These are phyloP conservation scores for Sebastes hopkinsi DNA, from an alignment of 2,797 vertebrate genomes.

Conservation along the genomic window DNA sequence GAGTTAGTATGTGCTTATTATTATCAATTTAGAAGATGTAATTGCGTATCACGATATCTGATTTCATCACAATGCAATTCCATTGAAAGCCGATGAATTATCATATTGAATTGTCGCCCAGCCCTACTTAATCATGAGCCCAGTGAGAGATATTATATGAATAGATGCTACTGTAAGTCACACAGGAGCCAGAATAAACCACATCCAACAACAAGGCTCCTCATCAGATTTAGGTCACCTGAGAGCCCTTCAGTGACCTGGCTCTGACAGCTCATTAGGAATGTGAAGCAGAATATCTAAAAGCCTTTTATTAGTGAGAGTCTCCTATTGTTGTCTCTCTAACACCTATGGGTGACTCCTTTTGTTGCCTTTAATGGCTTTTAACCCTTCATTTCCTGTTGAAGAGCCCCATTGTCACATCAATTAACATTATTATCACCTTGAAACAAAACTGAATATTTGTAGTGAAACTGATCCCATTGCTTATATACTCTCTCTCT, in stretches of 20 bases:
- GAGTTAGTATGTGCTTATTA: no score
- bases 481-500: not conserved
- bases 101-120: not conserved
- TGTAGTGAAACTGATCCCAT: fast-evolving
- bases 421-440: conserved; percentile 30
- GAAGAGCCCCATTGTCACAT: conserved; percentile 1
- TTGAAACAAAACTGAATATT: not conserved
- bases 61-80: not conserved
- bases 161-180: not conserved
- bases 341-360: conserved; percentile 44
- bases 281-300: conserved; percentile 35
- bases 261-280: conserved; percentile 36
- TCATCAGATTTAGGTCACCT: not conserved
- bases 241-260: not conserved
- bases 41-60: not conserved
- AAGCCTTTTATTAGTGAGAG: not conserved
- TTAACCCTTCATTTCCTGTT: conserved; percentile 52
- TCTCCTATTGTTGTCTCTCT: conserved; percentile 20
- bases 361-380: conserved; percentile 48
- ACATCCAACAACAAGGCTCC: not conserved
- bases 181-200: not conserved
- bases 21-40: not conserved
- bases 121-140: fast-evolving
- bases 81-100: not conserved
- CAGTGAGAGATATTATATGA: not conserved